Evolutionary conservation across 1,140 invertebrate species (phyloP).

Genomic region (Lerema accius): DNA sequence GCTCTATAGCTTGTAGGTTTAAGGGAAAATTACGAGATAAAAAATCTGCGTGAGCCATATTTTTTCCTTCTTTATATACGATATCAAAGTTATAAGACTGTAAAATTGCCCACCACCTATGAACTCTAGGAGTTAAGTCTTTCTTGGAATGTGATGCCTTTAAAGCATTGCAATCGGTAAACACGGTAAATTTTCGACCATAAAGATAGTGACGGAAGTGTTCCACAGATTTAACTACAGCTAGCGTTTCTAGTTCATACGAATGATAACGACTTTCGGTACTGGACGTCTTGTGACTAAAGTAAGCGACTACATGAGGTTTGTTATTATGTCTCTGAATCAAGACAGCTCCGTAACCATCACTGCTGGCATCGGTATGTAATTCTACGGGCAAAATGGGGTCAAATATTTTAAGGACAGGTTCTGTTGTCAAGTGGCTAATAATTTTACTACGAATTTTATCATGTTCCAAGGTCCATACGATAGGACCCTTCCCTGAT

Average conservation of each 20-base stretch:
- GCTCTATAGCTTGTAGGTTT: too few species aligned
- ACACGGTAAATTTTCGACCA: constrained; percentile 50
- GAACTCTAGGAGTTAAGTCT: constrained; percentile 54
- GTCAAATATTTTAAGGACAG: background rate
- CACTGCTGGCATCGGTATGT: constrained; percentile 1
- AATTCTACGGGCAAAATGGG: background rate
- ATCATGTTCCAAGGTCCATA: background rate
- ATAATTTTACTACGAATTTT: background rate
- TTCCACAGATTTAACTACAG: constrained; percentile 58
- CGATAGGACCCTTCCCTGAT: too few species aligned
- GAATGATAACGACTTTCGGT: constrained; percentile 55
- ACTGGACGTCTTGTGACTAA: constrained; percentile 63
- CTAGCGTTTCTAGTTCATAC: constrained; percentile 69
- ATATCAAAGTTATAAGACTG: constrained; percentile 57
- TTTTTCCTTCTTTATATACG: constrained; percentile 35
- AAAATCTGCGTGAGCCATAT: constrained; percentile 16
- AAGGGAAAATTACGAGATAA: background rate
- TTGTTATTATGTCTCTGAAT: constrained; percentile 58
- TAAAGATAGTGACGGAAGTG: constrained; percentile 51
- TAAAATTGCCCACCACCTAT: constrained; percentile 61
- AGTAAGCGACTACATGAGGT: constrained; percentile 74
- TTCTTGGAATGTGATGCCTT: constrained; percentile 55
- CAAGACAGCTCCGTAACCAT: constrained; percentile 34
- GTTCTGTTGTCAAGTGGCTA: background rate
- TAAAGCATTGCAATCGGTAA: constrained; percentile 56